These are phyloP conservation scores for Dasyprocta punctata DNA, from an alignment of 2,113 vertebrate species.

Conservation along the genomic window DNA sequence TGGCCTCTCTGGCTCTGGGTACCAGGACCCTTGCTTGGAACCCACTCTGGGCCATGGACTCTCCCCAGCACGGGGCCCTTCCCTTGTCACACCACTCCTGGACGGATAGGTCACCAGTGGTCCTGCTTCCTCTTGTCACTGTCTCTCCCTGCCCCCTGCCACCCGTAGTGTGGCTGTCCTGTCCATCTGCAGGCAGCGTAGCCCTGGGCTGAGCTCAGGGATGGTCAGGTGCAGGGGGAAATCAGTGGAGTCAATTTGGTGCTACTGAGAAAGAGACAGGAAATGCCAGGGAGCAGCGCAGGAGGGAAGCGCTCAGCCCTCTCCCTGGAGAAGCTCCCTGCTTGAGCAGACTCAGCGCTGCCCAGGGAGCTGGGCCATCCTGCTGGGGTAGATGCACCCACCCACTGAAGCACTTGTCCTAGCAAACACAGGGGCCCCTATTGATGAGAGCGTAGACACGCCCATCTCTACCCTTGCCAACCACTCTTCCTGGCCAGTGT, in stretches of 20 bases:
- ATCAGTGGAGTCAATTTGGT: background rate
- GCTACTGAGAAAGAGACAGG: background rate
- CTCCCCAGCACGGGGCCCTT: background rate
- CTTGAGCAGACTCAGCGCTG: background rate
- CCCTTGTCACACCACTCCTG: background rate
- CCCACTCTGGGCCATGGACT: background rate
- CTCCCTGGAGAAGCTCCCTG: background rate
- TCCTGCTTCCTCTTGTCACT: background rate
- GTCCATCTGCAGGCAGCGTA: background rate
- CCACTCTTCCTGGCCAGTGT: background rate
- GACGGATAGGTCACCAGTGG: background rate
- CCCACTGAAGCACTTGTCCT: background rate
- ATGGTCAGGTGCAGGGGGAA: background rate
- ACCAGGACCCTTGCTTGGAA: background rate
- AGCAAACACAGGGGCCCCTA: background rate
- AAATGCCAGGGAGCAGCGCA: background rate
- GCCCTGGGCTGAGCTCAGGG: background rate
- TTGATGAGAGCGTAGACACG: fast-evolving
- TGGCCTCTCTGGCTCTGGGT: background rate
- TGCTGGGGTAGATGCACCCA: background rate
- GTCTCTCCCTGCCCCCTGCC: background rate
- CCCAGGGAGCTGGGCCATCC: background rate
- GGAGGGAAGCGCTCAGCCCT: background rate
- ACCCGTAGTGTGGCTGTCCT: background rate
- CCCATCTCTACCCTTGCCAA: background rate